Evolutionary conservation across 2,797 vertebrate genomes (phyloP).

Genomic region (Dryobates pubescens): DNA sequence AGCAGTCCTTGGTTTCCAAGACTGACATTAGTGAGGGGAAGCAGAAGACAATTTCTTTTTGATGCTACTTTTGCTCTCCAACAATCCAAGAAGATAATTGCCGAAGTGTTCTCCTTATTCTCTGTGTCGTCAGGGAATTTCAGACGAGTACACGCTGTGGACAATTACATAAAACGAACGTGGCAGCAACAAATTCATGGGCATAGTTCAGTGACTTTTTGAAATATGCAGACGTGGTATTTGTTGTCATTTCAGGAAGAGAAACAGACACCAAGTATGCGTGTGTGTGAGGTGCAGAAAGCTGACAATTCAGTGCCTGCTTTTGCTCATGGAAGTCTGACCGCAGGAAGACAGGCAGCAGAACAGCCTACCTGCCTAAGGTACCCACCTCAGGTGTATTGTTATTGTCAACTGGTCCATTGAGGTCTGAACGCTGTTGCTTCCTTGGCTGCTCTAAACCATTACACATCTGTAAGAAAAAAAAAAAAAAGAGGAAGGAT

Average conservation of each 20-base stretch:
- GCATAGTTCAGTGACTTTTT: background rate
- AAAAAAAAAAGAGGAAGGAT: background rate
- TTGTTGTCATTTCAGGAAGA: background rate
- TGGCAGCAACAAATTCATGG: background rate
- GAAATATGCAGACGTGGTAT: background rate
- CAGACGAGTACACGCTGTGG: background rate
- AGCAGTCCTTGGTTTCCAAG: background rate
- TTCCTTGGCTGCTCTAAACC: conserved; percentile 90
- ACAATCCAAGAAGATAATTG: background rate
- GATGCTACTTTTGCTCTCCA: background rate
- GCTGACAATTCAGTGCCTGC: background rate
- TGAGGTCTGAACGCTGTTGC: conserved; percentile 97
- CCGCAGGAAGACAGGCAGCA: background rate
- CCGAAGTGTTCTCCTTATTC: background rate
- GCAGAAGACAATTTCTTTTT: background rate
- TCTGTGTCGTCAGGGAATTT: background rate
- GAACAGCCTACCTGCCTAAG: accelerated
- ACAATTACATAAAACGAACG: background rate
- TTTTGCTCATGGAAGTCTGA: background rate
- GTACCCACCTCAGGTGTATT: conserved; percentile 88
- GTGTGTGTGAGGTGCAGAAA: background rate
- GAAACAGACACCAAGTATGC: background rate
- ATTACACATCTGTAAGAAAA: conserved; percentile 84
- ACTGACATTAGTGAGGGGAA: accelerated
- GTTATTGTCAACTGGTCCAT: conserved; percentile 93